Conservation (phyloP, 2,797 vertebrate species). For the Aratinga solstitialis region DNA sequence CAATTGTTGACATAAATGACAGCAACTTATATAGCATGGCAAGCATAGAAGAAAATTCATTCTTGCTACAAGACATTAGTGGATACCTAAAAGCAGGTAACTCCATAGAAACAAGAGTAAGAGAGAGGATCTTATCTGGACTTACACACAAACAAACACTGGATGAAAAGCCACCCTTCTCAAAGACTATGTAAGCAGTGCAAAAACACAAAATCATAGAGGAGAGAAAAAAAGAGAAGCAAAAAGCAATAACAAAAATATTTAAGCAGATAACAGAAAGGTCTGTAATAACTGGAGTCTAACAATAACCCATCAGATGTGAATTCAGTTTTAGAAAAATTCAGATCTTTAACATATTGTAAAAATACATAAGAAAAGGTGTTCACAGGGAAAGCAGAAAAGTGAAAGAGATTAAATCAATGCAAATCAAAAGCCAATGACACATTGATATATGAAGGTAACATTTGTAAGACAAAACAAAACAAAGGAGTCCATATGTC, state of each 20-base stretch:
- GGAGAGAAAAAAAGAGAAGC: background rate
- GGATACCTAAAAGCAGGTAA: background rate
- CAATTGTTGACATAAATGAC: background rate
- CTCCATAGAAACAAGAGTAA: background rate
- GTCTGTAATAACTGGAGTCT: background rate
- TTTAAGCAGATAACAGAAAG: background rate
- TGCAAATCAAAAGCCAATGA: background rate
- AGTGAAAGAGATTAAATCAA: background rate
- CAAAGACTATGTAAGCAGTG: background rate
- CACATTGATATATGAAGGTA: background rate
- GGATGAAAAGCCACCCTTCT: background rate
- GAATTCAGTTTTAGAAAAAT: background rate
- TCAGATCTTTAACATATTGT: background rate
- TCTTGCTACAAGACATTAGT: background rate
- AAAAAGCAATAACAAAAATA: background rate
- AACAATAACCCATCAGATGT: background rate
- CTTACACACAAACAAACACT: background rate
- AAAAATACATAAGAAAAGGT: background rate
- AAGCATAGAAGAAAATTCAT: background rate
- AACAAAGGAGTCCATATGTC: background rate
- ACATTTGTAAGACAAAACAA: background rate
- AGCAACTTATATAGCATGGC: background rate
- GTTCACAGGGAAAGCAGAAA: background rate
- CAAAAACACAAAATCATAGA: background rate
- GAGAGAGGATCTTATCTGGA: background rate